These are phyloP conservation scores for Trichomycterus rosablanca DNA, from an alignment of 2,113 vertebrate species.

Conservation along the genomic window DNA sequence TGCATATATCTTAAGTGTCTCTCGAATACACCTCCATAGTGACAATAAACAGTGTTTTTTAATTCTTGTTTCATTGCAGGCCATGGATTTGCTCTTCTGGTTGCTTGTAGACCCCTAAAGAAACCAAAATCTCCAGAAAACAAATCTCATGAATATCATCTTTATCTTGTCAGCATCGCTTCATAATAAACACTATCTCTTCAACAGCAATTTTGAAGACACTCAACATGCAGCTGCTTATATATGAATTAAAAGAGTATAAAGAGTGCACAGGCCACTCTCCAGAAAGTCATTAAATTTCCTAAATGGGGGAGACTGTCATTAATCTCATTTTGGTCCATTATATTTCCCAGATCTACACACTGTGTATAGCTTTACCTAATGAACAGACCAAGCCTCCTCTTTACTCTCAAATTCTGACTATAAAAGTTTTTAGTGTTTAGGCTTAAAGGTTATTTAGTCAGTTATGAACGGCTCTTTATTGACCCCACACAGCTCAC, in stretches of 20 bases:
- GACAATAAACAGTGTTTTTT: too few species aligned
- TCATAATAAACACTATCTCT: slow-evolving; percentile 3
- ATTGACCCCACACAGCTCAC: slow-evolving; percentile 67
- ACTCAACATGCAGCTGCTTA: slow-evolving; percentile 5
- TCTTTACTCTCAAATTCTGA: slow-evolving; percentile 12
- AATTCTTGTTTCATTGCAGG: slow-evolving; percentile 25
- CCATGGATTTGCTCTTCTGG: slow-evolving; percentile 8
- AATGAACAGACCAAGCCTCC: slow-evolving; percentile 28
- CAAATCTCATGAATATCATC: neutral
- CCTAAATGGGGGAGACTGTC: slow-evolving; percentile 33
- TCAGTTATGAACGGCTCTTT: slow-evolving; percentile 68
- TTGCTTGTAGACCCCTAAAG: slow-evolving; percentile 14
- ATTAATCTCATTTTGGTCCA: neutral
- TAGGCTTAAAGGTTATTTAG: neutral
- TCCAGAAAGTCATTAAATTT: neutral
- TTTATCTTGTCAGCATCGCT: neutral
- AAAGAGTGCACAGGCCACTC: slow-evolving; percentile 3
- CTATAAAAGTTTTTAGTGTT: slow-evolving; percentile 25
- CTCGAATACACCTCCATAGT: neutral
- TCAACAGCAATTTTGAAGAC: neutral
- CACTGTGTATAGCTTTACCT: slow-evolving; percentile 19
- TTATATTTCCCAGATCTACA: slow-evolving; percentile 8
- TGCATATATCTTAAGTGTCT: neutral
- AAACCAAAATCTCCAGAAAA: slow-evolving; percentile 1
- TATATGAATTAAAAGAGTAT: slow-evolving; percentile 6